Percentiles rank a stretch among this genome's conserved stretches.
Conservation (phyloP, 2,888 invertebrate genomes). For the Andrena trimmerana region DNA sequence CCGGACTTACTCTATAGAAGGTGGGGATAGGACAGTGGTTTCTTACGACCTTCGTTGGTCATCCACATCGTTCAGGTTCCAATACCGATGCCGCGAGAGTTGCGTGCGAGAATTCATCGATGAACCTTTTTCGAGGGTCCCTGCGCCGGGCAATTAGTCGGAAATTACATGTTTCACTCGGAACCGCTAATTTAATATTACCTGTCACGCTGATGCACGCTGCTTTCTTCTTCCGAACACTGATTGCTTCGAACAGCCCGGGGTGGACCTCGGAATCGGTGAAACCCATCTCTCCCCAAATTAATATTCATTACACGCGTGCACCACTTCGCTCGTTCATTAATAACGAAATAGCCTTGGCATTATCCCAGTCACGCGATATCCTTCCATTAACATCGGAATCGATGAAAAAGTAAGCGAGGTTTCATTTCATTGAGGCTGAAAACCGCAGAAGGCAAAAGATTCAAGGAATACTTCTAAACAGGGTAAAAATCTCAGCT, state of each 20-base stretch:
- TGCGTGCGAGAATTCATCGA: too few relatives aligned
- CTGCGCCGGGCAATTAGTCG: neutral
- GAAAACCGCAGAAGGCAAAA: too few relatives aligned
- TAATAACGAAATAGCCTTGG: conserved; percentile 17
- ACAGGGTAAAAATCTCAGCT: neutral
- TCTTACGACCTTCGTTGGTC: too few relatives aligned
- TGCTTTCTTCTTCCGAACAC: neutral
- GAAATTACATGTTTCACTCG: conserved; percentile 3
- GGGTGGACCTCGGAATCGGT: neutral
- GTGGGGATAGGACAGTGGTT: too few relatives aligned
- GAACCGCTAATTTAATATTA: conserved; percentile 22
- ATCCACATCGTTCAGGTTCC: too few relatives aligned
- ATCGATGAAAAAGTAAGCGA: neutral
- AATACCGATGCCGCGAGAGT: too few relatives aligned
- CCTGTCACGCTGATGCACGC: conserved; percentile 4
- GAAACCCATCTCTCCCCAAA: conserved; percentile 9
- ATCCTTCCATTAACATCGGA: neutral
- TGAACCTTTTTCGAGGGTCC: neutral
- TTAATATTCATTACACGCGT: conserved; percentile 29
- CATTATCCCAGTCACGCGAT: conserved; percentile 28
- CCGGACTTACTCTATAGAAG: too few relatives aligned
- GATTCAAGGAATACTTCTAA: neutral
- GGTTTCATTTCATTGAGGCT: neutral
- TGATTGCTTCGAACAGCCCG: conserved; percentile 9
- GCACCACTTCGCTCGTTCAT: conserved; percentile 3